Evolutionary conservation across 2,888 invertebrate genomes (phyloP), one percentile per base, ranked within the genome.

Genomic region (Drosophila subquinaria): DNA sequence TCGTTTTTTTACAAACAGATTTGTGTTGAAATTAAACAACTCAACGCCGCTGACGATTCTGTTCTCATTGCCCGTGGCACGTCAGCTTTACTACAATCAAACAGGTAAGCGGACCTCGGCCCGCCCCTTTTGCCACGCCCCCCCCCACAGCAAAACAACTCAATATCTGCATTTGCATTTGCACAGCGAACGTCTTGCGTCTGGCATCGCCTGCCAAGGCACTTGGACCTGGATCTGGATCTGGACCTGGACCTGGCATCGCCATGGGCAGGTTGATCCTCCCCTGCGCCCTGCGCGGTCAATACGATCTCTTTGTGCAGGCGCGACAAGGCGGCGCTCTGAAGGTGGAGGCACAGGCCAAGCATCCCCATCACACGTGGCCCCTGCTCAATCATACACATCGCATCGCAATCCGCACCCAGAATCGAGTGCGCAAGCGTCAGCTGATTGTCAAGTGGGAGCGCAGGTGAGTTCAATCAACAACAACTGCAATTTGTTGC

Each of bases 371-470:
- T 67, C 89, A 90, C 60, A 86, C 86, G 70, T 93, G 93, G 93
- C 88, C 92, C 5, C 79, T 93, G 66, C 81, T 92, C 69, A 92
- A 93, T 84, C 91, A 90, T 51, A 92, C 92, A 57, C 90, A 91
- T 76, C 88, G 91, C 73, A 89, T 92, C 48, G 87, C 82, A 67
- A 91, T 93, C 60, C 90, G 92, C 65, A 92, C 90, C 36, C 92
- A 92, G 81, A 93, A 93, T 81, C 92, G 92, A n/a, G 90, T 93
- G 55, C 90, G 92, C 17, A 93, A 92, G 73, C 91, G 92, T 43
- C 92, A 93, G 77, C 91, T 92, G 91, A 91, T 92, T 64, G 90
- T 93, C 65, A 93, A 93, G 78, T 93, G 93, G 93, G 92, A 92
- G 35, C 79, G 77, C 10, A 86, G 86, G 90, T 90, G 57, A 75